These are phyloP conservation scores for Drosophila histrio DNA, from an alignment of 2,888 invertebrate species.

Conservation along the genomic window DNA sequence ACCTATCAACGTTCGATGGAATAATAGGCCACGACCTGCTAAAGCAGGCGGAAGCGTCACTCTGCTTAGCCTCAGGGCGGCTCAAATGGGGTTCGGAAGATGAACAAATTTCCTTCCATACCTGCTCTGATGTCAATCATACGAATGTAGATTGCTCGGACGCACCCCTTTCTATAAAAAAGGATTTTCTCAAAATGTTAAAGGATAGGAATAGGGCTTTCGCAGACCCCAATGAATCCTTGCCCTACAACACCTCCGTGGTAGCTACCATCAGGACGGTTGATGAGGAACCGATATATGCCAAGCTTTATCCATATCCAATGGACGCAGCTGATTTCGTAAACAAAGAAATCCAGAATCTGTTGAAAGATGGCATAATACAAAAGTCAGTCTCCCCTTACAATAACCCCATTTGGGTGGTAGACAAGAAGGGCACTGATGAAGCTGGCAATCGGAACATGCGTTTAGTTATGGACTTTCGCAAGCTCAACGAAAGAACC, in stretches of 20 bases:
- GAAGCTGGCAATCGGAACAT: too few species aligned
- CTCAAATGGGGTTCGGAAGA: too few species aligned
- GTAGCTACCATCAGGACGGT: not conserved
- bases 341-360: not conserved
- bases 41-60: too few species aligned
- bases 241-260: conserved; percentile 1
- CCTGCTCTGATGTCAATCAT: not conserved
- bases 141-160: not conserved
- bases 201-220: not conserved
- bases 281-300: too few species aligned
- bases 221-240: conserved; percentile 1
- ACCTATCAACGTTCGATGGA: too few species aligned
- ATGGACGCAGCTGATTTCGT: not conserved
- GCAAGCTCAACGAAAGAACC: too few species aligned
- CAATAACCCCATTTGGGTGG: too few species aligned
- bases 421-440: too few species aligned
- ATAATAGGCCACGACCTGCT: too few species aligned
- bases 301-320: not conserved
- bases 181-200: not conserved
- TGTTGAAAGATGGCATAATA: not conserved
- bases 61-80: too few species aligned
- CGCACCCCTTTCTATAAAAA: not conserved
- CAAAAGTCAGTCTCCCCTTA: not conserved
- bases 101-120: too few species aligned
- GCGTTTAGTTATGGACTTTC: too few species aligned